Conservation (phyloP, 2,888 invertebrate genomes). For the Argyresthia goedartella region DNA sequence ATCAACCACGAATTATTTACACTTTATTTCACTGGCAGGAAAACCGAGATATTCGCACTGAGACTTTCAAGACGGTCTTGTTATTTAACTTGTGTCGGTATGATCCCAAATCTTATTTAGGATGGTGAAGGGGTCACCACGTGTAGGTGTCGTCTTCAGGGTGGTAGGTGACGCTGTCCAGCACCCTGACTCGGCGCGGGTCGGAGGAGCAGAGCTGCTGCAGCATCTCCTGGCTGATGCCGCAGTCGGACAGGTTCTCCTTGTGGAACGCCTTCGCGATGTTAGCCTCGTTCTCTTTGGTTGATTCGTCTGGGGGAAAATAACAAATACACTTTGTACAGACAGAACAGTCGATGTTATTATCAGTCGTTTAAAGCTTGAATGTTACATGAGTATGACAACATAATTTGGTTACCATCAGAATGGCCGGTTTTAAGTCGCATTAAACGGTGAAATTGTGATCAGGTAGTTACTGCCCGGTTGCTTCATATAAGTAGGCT, state of each 20-base stretch:
- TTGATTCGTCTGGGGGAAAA: constrained; percentile 48
- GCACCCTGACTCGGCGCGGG: constrained; percentile 52
- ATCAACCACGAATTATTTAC: too few species aligned
- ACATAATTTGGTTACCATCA: too few species aligned
- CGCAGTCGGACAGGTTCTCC: constrained; percentile 91
- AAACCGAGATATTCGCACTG: too few species aligned
- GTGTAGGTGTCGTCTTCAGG: constrained; percentile 69
- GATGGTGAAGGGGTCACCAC: constrained; percentile 35
- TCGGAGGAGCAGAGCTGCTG: constrained; percentile 76
- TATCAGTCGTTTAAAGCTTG: too few species aligned
- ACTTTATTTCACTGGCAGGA: too few species aligned
- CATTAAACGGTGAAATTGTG: too few species aligned
- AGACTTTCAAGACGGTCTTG: too few species aligned
- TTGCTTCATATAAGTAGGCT: too few species aligned
- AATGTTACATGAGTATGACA: too few species aligned
- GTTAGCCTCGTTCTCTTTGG: constrained; percentile 60
- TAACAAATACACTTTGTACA: background rate
- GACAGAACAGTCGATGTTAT: too few species aligned
- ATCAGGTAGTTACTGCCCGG: too few species aligned
- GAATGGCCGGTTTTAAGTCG: too few species aligned
- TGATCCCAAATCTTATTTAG: background rate
- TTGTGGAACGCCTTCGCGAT: constrained; percentile 79
- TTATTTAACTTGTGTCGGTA: background rate
- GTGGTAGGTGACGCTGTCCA: constrained; percentile 77
- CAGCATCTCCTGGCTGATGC: constrained; percentile 75